Evolutionary conservation across 2,888 invertebrate species (phyloP), one percentile per base, ranked within the genome.

Genomic region (Drosophila phalerata): DNA sequence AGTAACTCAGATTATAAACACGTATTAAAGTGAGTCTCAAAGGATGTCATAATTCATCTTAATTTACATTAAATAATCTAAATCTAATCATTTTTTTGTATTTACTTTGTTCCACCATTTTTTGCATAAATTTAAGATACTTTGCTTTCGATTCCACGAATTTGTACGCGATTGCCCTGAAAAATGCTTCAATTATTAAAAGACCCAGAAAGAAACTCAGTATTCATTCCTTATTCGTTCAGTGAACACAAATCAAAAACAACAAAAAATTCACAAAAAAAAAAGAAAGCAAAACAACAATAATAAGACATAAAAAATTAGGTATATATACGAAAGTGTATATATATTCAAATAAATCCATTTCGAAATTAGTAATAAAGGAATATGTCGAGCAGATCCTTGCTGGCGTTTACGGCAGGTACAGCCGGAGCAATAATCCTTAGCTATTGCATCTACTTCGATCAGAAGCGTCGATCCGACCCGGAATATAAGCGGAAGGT

Each of bases 371-470:
- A 37, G 15, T n/a, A 4, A 10, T 4, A 13, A 19, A 13, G 47
- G 11, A 43, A 45, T 11, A 43, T 56, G 32, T 34, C 43, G 45
- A 56, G 43, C 25, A 34, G 45, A 56, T 22, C 56, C 5, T 40
- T 60, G 52, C 0, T 72, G 61, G 42, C 30, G 6, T 6, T 76
- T 0, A 48, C 61, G 2, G 30, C 55, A 8, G 64, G 64, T 34
- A 49, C 80, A 0, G 66, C 66, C 2, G 34, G 64, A 1, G 79
- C 62, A 5, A 10, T 60, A 0, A n/a, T 73, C 0, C 3, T 79
- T 3, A 68, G 64, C 13, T 73, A 62, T 32, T 81, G 81, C 48
- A 42, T 80, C 3, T 81, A 81, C n/a, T 81, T 48, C 1, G 80
- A 81, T 34, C 45, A 48, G 3, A 78, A 78, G 52, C 79, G 81